Conservation (phyloP, 2,113 vertebrate species). For the Ibidorhyncha struthersii region DNA sequence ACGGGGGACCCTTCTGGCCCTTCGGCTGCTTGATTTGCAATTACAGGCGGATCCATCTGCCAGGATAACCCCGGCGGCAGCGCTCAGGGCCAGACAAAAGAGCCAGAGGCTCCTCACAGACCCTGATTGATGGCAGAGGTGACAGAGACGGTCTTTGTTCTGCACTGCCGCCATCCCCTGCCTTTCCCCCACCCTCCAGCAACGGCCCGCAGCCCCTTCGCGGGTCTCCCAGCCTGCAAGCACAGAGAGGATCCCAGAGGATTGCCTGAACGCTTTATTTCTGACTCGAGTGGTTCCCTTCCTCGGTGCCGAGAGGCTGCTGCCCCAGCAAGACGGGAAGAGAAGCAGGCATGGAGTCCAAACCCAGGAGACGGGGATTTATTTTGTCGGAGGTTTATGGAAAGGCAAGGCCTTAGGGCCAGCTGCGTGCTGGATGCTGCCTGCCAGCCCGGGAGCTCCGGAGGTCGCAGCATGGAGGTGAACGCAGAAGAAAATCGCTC, state of each 20-base stretch:
- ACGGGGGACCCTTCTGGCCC: conserved; percentile 12
- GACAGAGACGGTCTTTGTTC: background rate
- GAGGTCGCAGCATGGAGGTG: fast-evolving
- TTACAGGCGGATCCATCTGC: conserved; percentile 6
- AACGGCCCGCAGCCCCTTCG: background rate
- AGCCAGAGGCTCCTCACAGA: background rate
- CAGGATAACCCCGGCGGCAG: background rate
- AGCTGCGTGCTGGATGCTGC: background rate
- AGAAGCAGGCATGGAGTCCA: background rate
- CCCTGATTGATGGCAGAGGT: background rate
- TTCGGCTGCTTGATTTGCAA: background rate
- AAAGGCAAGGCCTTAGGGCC: background rate
- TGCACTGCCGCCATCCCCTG: background rate
- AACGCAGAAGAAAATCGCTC: background rate
- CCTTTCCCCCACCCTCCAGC: background rate
- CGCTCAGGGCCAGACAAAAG: background rate
- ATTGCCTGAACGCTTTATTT: background rate
- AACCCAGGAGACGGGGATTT: background rate
- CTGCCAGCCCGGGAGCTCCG: background rate
- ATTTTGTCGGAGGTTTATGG: background rate
- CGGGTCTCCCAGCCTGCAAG: background rate
- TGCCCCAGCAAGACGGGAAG: background rate
- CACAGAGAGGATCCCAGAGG: background rate
- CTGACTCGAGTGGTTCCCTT: background rate
- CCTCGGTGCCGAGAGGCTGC: background rate